A percentile compares a stretch with the other conserved stretches of the same genome.
phyloP scores from a whole-genome alignment of 2,797 vertebrate species.

The Micromesistius poutassou region DNA sequence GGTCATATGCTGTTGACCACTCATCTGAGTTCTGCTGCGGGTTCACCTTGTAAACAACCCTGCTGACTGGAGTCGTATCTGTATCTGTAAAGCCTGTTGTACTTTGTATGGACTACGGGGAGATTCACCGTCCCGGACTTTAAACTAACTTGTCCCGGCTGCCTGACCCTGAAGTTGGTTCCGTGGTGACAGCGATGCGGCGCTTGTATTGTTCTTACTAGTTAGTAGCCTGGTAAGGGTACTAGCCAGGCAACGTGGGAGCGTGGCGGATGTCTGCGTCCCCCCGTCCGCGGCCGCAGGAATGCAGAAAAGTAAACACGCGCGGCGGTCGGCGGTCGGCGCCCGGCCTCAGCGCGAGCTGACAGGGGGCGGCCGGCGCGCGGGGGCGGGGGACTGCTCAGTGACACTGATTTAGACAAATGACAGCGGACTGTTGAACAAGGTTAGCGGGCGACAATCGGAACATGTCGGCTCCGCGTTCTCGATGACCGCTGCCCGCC shows the following conservation, averaged over 20 bases:
- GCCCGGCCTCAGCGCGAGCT: conserved; percentile 59
- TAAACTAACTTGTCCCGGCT: no score
- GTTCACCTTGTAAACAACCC: no score
- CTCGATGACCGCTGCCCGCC: not conserved
- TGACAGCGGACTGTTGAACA: conserved; percentile 49
- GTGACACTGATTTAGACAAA: conserved; percentile 84
- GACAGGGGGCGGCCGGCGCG: conserved; percentile 59
- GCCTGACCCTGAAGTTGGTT: no score
- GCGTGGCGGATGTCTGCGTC: conserved; percentile 39
- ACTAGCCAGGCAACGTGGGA: conserved; percentile 15
- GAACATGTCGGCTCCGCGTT: conserved; percentile 34
- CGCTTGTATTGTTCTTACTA: no score
- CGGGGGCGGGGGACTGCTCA: conserved; percentile 12
- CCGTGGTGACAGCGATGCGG: no score
- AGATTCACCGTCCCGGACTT: no score
- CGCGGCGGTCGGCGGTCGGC: conserved; percentile 55
- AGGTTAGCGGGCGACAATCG: conserved; percentile 41
- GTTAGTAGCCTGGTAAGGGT: no score
- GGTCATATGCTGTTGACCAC: no score
- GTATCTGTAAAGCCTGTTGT: no score
- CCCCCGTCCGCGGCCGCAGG: conserved; percentile 52
- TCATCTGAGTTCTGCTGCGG: no score
- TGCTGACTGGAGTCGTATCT: no score
- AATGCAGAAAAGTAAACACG: conserved; percentile 64
- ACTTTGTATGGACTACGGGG: no score